phyloP scores from a whole-genome alignment of 30 jellyfish, hydroid and myxozoan species.

The Cassiopea andromeda region DNA sequence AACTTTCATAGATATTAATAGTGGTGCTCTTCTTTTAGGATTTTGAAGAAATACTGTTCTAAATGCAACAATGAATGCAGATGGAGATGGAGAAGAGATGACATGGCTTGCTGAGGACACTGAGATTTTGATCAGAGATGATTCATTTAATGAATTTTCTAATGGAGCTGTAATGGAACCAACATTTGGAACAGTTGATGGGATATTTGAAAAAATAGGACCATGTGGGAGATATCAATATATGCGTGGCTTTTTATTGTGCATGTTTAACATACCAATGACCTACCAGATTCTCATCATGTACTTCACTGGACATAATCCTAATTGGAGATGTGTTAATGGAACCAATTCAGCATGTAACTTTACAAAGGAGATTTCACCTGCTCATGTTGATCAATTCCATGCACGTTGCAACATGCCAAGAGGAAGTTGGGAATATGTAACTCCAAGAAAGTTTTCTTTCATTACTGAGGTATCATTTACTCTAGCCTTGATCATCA shows the following conservation, averaged over 20 bases:
- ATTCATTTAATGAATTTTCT: neutral
- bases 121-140: neutral
- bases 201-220: conserved; percentile 63
- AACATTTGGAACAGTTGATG: conserved; percentile 51
- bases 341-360: conserved; percentile 29
- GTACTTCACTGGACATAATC: conserved; percentile 89
- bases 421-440: conserved; percentile 68
- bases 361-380: conserved; percentile 29
- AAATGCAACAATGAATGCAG: neutral
- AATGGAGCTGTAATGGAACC: conserved; percentile 8
- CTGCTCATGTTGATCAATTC: conserved; percentile 50
- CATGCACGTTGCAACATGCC: conserved; percentile 69
- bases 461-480: conserved; percentile 73
- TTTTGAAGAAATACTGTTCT: neutral
- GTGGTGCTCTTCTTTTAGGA: too few relatives aligned
- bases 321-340: conserved; percentile 79
- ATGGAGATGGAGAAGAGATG: neutral
- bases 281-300: conserved; percentile 67
- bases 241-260: conserved; percentile 15
- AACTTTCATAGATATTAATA: too few relatives aligned
- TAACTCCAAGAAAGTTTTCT: conserved; percentile 36
- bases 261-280: conserved; percentile 53
- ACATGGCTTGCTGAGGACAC: neutral
- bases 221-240: conserved; percentile 83
- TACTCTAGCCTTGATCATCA: neutral